Conservation (phyloP, 2,113 vertebrate species). For the Poeciliopsis occidentalis region DNA sequence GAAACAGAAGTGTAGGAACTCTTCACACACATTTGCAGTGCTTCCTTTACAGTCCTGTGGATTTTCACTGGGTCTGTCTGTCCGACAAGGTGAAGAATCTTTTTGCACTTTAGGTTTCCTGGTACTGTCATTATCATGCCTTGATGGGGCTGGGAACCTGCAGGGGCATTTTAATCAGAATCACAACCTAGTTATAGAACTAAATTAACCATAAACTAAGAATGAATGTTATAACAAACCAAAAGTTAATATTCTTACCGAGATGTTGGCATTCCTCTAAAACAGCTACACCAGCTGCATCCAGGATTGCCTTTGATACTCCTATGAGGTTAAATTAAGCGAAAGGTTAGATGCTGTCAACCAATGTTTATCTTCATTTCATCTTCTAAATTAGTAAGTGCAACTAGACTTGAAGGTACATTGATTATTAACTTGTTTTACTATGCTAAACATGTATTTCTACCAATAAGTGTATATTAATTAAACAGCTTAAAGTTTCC, state of each 20-base stretch:
- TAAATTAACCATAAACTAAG: conserved; percentile 4
- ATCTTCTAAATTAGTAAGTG: too few species aligned
- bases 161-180: background rate
- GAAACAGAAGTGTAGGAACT: conserved; percentile 79
- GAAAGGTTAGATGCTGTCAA: background rate
- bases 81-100: conserved; percentile 85
- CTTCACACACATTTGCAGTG: conserved; percentile 81
- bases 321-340: conserved; percentile 66
- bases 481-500: too few species aligned
- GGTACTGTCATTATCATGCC: conserved; percentile 82
- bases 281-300: conserved; percentile 84
- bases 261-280: conserved; percentile 70
- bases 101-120: conserved; percentile 85
- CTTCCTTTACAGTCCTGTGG: conserved; percentile 49
- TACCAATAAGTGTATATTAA: too few species aligned
- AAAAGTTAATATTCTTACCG: conserved; percentile 74
- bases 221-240: background rate
- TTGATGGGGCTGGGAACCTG: conserved; percentile 69
- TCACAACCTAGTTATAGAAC: background rate
- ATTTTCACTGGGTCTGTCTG: conserved; percentile 47
- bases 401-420: background rate
- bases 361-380: too few species aligned
- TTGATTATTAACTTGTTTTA: background rate
- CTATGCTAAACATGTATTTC: background rate
- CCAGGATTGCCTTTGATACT: conserved; percentile 89